Conservation (phyloP, 2,797 vertebrate species). For the Dendrocincla tyrannina region DNA sequence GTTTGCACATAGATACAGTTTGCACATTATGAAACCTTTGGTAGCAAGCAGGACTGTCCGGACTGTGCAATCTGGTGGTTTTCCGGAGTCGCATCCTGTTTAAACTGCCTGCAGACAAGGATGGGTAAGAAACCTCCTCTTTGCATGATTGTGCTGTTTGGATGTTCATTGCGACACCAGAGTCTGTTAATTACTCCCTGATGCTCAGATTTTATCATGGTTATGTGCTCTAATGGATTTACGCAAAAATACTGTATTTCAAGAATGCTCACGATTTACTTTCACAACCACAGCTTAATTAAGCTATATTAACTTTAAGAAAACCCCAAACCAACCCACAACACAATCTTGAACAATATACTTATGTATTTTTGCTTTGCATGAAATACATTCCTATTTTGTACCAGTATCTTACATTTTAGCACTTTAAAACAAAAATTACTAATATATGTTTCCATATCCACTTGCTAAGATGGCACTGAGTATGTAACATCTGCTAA, state of each 20-base stretch:
- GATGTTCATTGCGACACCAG: neutral
- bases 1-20: too few relatives aligned
- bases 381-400: neutral
- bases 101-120: neutral
- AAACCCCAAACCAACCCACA: accelerated
- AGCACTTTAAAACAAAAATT: neutral
- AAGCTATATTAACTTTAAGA: neutral
- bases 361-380: neutral
- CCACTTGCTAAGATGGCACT: neutral
- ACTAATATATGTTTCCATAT: neutral
- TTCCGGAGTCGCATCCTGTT: neutral
- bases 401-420: neutral
- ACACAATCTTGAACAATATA: neutral
- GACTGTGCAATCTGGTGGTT: neutral
- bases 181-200: neutral
- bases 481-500: neutral
- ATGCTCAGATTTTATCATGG: neutral
- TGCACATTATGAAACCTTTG: neutral
- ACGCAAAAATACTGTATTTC: neutral
- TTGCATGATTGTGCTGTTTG: neutral
- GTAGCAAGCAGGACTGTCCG: neutral
- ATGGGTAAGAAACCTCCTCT: neutral
- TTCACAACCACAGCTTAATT: neutral
- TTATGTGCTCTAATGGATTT: neutral
- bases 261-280: neutral